Evolutionary conservation across 2,113 vertebrate species (phyloP), one percentile per base, ranked within the genome.

Genomic region (Alaudala cheleensis): DNA sequence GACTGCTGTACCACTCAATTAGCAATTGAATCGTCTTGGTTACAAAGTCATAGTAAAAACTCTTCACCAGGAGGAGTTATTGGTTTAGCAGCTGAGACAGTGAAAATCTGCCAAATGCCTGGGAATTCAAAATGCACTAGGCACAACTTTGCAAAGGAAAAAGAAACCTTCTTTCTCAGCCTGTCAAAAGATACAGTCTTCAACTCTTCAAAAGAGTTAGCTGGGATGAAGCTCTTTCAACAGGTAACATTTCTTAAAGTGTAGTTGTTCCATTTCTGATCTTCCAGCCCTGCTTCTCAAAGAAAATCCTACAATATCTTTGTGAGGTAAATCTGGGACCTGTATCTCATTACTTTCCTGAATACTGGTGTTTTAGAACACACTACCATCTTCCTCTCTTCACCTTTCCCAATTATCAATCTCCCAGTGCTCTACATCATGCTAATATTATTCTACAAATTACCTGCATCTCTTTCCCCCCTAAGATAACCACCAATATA

Each of bases 141-240:
- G 86, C 71, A 94, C 71, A 94, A 96, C 82, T 92, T 95, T 51
- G 29, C 56, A 88, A 74, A 88, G 58, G 78, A 16, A 70, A 81
- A 86, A 88, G 71, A 69, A 92, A 83, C 4, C 11, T 62, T 67
- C 74, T 74, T 93, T 82, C 71, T 86, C 82, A 88, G 82, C 23
- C 60, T 92, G 88, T 88, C 88, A 93, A 83, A 85, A 91, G 66
- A 69, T 34, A 67, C 12, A 69, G 29, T 66, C 62, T 88, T 69
- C 34, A 91, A 2, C 44, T 78, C 56, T 74, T 76, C 47, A 9
- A 14, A 73, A 7, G 4, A 91, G 23, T 77, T 54, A 69, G 10
- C 45, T 61, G 57, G 61, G 45, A 90, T 56, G 11, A 92, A 83
- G 19, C 29, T 5, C 14, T 90, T 92, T 71, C 82, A 82, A 62